Evolutionary conservation across 2,888 invertebrate genomes (phyloP).

Genomic region (Andricus quercusramuli): DNA sequence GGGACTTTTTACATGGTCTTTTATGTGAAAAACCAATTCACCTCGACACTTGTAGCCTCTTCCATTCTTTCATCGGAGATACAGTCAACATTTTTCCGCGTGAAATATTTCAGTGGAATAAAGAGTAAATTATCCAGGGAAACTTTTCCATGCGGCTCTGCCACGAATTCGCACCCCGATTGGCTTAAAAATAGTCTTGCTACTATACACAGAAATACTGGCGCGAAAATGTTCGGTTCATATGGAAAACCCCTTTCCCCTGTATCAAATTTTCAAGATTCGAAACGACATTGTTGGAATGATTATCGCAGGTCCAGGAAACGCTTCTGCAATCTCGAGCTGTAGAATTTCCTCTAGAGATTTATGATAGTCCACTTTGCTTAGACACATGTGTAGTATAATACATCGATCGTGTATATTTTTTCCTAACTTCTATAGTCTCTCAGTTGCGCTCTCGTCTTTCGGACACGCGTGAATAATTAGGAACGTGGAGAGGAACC

Average conservation of each 20-base stretch:
- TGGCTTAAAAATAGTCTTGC: conserved; percentile 6
- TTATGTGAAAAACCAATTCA: neutral
- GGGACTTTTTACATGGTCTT: conserved; percentile 27
- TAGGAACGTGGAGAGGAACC: conserved; percentile 71
- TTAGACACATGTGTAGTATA: conserved; percentile 22
- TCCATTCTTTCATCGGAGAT: neutral
- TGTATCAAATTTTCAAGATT: neutral
- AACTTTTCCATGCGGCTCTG: conserved; percentile 2
- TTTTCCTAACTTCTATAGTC: conserved; percentile 19
- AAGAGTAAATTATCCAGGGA: neutral
- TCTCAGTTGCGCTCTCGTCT: neutral
- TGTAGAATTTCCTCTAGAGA: neutral
- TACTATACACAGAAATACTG: conserved; percentile 38
- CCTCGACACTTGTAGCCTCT: conserved; percentile 3
- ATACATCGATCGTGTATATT: conserved; percentile 50
- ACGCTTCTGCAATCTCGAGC: conserved; percentile 9
- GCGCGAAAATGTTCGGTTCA: conserved; percentile 24
- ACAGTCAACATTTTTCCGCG: neutral
- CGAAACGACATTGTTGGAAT: neutral
- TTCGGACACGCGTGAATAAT: conserved; percentile 55
- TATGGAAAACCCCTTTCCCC: neutral
- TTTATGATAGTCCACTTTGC: conserved; percentile 3
- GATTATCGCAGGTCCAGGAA: neutral
- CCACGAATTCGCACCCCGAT: neutral
- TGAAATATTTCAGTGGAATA: conserved; percentile 8